Base-by-base conservation (phyloP, 2,888 invertebrate species). In the Enchytraeus crypticus region DNA sequence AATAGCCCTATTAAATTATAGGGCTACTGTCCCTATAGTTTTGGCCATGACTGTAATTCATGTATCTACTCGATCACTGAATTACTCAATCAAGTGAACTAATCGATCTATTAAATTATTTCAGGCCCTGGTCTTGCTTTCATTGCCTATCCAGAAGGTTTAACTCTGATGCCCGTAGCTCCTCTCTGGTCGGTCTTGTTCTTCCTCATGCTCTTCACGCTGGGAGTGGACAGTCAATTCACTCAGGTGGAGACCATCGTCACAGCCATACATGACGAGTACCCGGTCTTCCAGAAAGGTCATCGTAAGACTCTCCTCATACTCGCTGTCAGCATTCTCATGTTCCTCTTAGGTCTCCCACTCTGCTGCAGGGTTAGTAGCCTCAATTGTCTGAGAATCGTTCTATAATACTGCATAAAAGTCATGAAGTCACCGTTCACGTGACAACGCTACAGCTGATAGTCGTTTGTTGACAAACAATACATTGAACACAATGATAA, bases 261-360 rank as follows among this genome's bases (percentile, higher is more conserved):
- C 30, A 67, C 63, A 29, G 65, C 70, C 33, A 43, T 70, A 3
- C 57, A 56, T 1, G 70, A 70, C 51, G 69, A 70, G 55, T 68
- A 66, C 57, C 58, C 54, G 5, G 34, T 55, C 43, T 55, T 66
- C 26, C 51, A 64, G 14, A 53, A 54, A 21, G 54, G 55, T 14
- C 14, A 51, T 18, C 34, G 59, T 5, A 43, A 54, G 30, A 60
- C 61, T 11, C 5, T 30, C n/a, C 53, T 69, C 38, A 69, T 66
- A 2, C 30, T 73, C 38, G 32, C 29, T 60, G 66, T 53, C 18
- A 76, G 76, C 66, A 55, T 72, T 33, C 34, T 71, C 26, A 43
- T 70, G 54, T 69, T 64, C 61, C 58, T 69, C 14, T 34, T 66
- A 21, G 69, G 69, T 11, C 62, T 69, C 1, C 69, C 69, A 5